Evolutionary conservation across 2,888 invertebrate species (phyloP).

Genomic region (Chamaedrilus cognettii): DNA sequence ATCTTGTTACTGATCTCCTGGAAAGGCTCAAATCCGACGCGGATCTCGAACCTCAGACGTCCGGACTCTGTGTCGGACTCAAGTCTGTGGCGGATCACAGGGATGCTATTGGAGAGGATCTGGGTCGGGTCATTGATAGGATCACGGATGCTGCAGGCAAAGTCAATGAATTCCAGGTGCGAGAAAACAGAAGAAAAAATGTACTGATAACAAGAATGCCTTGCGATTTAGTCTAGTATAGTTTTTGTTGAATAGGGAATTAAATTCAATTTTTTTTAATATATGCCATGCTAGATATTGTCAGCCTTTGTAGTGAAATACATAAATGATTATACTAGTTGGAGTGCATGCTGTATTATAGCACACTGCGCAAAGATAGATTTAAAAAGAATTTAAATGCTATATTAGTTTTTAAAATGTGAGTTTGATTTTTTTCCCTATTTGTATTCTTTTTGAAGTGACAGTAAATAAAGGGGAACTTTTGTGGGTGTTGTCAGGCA

Average conservation of each 20-base stretch:
- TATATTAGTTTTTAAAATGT: background rate
- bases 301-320: too few species aligned
- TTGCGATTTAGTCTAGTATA: background rate
- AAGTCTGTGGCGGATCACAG: conserved; percentile 66
- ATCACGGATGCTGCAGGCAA: conserved; percentile 68
- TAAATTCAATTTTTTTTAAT: background rate
- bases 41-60: conserved; percentile 72
- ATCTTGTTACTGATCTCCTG: conserved; percentile 62
- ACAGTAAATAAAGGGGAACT: too few species aligned
- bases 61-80: conserved; percentile 42
- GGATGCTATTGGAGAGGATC: conserved; percentile 68
- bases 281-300: too few species aligned
- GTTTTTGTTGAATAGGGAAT: too few species aligned
- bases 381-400: too few species aligned
- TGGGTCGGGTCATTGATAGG: conserved; percentile 43
- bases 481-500: conserved; percentile 8
- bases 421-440: background rate
- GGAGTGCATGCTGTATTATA: too few species aligned
- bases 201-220: background rate
- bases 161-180: conserved; percentile 65
- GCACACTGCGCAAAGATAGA: too few species aligned
- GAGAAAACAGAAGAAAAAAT: conserved; percentile 23
- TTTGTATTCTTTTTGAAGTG: background rate
- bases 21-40: conserved; percentile 67
- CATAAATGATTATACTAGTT: too few species aligned